Percentiles rank a stretch among this genome's conserved stretches.
Evolutionary conservation across 1,140 invertebrate genomes (phyloP).

Genomic region (Penaeus japonicus): DNA sequence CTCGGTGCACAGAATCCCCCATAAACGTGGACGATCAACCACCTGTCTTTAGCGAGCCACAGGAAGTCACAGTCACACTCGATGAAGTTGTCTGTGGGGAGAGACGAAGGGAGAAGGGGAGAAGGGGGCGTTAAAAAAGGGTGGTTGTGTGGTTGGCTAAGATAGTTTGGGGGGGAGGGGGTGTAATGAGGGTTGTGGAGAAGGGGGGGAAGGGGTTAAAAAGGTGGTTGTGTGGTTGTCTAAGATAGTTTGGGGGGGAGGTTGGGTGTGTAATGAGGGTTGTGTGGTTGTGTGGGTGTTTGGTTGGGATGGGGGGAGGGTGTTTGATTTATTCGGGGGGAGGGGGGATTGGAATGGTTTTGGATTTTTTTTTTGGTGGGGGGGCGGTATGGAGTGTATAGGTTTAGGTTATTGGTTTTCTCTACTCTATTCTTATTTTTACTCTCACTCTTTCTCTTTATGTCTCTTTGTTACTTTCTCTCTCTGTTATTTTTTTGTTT

Average conservation of each 20-base stretch:
- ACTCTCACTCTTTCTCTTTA: too few species aligned
- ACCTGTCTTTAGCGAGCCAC: background rate
- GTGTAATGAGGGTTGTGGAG: too few species aligned
- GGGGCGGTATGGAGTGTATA: background rate
- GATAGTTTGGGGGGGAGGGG: background rate
- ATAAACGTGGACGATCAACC: background rate
- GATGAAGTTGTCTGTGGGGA: background rate
- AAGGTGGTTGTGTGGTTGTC: too few species aligned
- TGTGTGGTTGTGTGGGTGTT: too few species aligned
- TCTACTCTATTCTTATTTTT: too few species aligned
- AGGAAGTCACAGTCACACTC: background rate
- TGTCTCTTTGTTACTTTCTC: too few species aligned
- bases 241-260: too few species aligned
- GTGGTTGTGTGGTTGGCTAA: background rate
- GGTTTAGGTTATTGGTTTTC: too few species aligned
- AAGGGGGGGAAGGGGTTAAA: too few species aligned
- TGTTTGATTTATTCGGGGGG: background rate
- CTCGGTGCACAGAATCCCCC: background rate
- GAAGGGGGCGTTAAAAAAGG: background rate
- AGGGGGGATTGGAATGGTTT: background rate
- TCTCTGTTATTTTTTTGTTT: too few species aligned
- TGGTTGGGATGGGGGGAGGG: background rate
- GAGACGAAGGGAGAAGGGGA: background rate
- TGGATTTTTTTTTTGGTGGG: too few species aligned
- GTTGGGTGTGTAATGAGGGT: background rate